Evolutionary conservation across 2,113 vertebrate genomes (phyloP).

Genomic region (Muscicapa adusta): DNA sequence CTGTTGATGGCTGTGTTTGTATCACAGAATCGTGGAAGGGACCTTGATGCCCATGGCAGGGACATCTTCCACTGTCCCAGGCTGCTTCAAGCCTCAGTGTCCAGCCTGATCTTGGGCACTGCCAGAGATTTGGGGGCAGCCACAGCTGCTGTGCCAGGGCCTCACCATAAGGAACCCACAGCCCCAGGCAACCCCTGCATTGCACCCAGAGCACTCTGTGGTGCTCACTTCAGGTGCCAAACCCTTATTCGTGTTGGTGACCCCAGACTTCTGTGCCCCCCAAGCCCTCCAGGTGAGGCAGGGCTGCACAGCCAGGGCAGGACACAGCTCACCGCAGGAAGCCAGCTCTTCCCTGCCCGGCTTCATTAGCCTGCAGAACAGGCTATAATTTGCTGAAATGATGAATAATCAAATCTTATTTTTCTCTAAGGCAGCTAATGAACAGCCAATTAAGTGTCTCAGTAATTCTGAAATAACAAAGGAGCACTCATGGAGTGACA

Average conservation of each 20-base stretch:
- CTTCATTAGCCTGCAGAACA: background rate
- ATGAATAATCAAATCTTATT: constrained; percentile 30
- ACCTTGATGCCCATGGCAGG: background rate
- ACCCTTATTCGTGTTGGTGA: accelerated
- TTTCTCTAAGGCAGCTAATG: constrained; percentile 24
- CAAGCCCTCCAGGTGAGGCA: background rate
- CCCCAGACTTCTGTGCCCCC: background rate
- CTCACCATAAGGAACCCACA: accelerated
- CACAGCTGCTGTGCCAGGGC: background rate
- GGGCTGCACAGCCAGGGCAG: background rate
- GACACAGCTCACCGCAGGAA: background rate
- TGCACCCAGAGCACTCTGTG: accelerated
- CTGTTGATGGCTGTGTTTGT: background rate
- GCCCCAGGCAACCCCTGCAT: background rate
- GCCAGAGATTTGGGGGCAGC: background rate
- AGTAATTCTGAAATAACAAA: constrained; percentile 5
- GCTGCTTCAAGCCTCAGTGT: background rate
- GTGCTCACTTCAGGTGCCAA: background rate
- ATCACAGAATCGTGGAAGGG: background rate
- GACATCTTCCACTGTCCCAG: background rate
- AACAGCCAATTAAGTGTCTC: constrained; percentile 8
- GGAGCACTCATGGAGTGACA: background rate
- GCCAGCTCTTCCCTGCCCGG: background rate
- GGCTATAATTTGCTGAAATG: constrained; percentile 3
- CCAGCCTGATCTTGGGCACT: background rate